phyloP scores from a whole-genome alignment of 2,888 invertebrate species.

The Chaetogeoica ovagalla region DNA sequence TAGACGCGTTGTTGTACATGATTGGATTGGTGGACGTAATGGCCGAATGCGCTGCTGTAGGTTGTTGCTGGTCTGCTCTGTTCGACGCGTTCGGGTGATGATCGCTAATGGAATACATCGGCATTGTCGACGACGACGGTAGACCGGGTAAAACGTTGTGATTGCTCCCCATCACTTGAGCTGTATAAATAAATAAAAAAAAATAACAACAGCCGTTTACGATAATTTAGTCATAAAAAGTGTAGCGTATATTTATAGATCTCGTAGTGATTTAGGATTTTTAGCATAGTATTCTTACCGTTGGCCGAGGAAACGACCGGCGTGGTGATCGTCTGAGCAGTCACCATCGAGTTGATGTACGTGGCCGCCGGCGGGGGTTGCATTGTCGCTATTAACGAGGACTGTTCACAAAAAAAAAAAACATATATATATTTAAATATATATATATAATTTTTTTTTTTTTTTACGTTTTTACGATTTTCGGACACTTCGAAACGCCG shows the following conservation, averaged over 20 bases:
- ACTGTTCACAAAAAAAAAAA: neutral
- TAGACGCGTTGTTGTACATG: slow-evolving; percentile 28
- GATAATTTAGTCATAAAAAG: too few relatives aligned
- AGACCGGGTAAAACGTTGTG: slow-evolving; percentile 25
- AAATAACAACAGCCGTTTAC: neutral
- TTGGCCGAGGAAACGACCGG: slow-evolving; percentile 32
- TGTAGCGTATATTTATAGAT: too few relatives aligned
- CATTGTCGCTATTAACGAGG: slow-evolving; percentile 33
- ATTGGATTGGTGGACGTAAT: slow-evolving; percentile 4
- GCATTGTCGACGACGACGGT: slow-evolving; percentile 6
- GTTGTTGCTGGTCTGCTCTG: slow-evolving; percentile 13
- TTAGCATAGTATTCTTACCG: slow-evolving; percentile 8
- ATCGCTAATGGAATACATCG: slow-evolving; percentile 25
- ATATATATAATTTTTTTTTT: too few relatives aligned
- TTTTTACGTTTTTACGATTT: too few relatives aligned
- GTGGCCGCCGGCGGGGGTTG: slow-evolving; percentile 32
- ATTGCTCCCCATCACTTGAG: slow-evolving; percentile 22
- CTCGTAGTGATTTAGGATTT: neutral
- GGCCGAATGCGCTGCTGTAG: slow-evolving; percentile 4
- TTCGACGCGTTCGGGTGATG: slow-evolving; percentile 7
- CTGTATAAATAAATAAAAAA: neutral
- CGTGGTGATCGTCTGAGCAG: slow-evolving; percentile 40
- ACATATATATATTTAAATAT: too few relatives aligned
- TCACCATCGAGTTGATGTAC: slow-evolving; percentile 41
- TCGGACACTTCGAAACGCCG: too few relatives aligned